Evolutionary conservation across 2,888 invertebrate species (phyloP).

Genomic region (Crocallis elinguaria): DNA sequence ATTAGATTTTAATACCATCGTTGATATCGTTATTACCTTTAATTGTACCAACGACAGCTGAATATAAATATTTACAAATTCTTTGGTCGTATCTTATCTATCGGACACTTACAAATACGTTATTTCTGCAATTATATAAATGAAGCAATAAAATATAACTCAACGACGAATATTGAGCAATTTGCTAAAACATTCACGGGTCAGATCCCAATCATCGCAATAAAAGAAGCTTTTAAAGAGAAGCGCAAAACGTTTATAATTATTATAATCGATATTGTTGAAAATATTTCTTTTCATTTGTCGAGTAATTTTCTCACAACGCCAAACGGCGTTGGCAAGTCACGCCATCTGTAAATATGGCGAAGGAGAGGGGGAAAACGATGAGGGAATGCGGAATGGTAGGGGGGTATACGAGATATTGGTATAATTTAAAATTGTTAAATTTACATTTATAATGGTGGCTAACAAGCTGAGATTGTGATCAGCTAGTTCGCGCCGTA

Average conservation of each 20-base stretch:
- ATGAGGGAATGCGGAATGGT: slow-evolving; percentile 6
- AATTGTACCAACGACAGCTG: background rate
- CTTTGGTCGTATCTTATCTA: background rate
- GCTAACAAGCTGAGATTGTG: slow-evolving; percentile 74
- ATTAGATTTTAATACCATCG: too few species aligned
- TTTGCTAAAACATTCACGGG: slow-evolving; percentile 30
- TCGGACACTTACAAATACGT: slow-evolving; percentile 17
- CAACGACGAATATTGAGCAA: slow-evolving; percentile 32
- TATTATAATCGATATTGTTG: slow-evolving; percentile 45
- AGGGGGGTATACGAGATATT: slow-evolving; percentile 13
- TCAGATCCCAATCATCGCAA: slow-evolving; percentile 32
- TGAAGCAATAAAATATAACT: slow-evolving; percentile 13
- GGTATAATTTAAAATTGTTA: slow-evolving; percentile 63
- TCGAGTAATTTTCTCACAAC: slow-evolving; percentile 53
- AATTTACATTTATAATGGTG: slow-evolving; percentile 78
- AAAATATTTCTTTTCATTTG: slow-evolving; percentile 48
- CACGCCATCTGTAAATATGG: slow-evolving; percentile 61
- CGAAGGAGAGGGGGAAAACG: slow-evolving; percentile 22
- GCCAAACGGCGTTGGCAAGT: slow-evolving; percentile 42
- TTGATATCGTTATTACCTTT: background rate
- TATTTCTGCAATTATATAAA: slow-evolving; percentile 25
- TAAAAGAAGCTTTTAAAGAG: slow-evolving; percentile 37
- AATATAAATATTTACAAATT: background rate
- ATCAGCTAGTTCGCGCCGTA: slow-evolving; percentile 68
- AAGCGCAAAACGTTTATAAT: slow-evolving; percentile 33